These are phyloP conservation scores for Halichoerus grypus DNA, from an alignment of 2,113 vertebrate genomes.

Conservation along the genomic window DNA sequence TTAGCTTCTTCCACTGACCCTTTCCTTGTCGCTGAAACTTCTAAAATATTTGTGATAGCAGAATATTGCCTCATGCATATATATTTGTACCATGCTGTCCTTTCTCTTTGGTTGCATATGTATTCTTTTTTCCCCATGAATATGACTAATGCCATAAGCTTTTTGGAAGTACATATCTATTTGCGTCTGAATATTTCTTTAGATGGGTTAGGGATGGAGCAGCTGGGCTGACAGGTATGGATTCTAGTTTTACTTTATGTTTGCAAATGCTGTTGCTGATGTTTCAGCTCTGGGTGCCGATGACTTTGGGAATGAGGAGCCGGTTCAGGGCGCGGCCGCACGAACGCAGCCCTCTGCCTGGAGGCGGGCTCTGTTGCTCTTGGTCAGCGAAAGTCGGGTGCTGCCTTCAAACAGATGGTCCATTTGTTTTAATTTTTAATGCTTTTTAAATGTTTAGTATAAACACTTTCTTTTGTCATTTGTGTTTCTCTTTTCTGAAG, in stretches of 20 bases:
- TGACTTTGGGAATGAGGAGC: neutral
- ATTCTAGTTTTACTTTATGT: neutral
- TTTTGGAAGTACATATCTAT: neutral
- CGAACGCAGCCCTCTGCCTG: too few species aligned
- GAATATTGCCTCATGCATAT: neutral
- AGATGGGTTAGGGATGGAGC: neutral
- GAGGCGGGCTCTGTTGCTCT: neutral
- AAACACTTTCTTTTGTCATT: neutral
- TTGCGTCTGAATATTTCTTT: neutral
- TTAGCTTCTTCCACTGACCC: neutral
- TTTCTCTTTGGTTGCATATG: neutral
- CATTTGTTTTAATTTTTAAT: neutral
- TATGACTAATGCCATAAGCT: neutral
- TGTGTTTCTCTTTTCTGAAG: neutral
- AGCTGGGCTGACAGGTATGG: neutral
- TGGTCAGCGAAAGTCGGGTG: neutral
- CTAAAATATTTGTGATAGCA: neutral
- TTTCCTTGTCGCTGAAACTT: neutral
- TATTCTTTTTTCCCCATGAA: neutral
- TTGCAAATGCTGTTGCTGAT: too few species aligned
- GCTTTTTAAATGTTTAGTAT: neutral
- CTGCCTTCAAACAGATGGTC: neutral
- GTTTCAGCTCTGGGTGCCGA: neutral
- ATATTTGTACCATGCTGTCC: neutral
- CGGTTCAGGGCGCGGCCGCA: fast-evolving